Conservation (phyloP, 2,113 vertebrate species). For the Hydrochoerus hydrochaeris region DNA sequence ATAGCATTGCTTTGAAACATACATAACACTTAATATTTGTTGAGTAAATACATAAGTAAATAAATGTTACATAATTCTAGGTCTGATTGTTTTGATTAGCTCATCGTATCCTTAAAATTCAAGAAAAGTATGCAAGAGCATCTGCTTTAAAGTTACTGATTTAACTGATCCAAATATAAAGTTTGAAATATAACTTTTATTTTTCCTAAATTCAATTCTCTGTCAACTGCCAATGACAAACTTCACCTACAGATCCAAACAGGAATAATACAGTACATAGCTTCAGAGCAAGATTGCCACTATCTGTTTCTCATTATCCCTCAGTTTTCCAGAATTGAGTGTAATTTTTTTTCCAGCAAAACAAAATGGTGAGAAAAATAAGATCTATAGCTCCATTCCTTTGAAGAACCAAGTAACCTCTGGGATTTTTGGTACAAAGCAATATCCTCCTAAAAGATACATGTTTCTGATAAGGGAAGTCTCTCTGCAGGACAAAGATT, state of each 20-base stretch:
- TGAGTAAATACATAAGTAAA: not conserved
- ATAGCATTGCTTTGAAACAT: not conserved
- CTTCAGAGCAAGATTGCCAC: not conserved
- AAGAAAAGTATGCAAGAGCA: not conserved
- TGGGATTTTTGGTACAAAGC: not conserved
- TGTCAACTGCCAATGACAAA: constrained; percentile 12
- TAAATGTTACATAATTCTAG: not conserved
- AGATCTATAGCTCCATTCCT: not conserved
- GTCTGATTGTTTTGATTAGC: not conserved
- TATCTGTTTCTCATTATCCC: constrained; percentile 15
- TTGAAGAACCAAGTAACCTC: not conserved
- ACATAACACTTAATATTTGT: not conserved
- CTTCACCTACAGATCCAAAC: not conserved
- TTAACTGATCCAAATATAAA: not conserved
- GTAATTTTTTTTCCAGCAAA: not conserved
- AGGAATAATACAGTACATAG: not conserved
- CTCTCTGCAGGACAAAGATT: not conserved
- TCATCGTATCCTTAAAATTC: not conserved
- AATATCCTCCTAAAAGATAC: not conserved
- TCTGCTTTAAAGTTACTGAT: constrained; percentile 8
- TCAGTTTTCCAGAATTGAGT: not conserved
- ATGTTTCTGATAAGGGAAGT: not conserved
- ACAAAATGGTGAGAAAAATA: not conserved
- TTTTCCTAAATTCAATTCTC: not conserved
- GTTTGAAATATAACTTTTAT: not conserved